A percentile compares a stretch with the other conserved stretches of the same genome.
These are phyloP conservation scores for Heliangelus exortis DNA, from an alignment of 2,797 vertebrate genomes.

Conservation along the genomic window DNA sequence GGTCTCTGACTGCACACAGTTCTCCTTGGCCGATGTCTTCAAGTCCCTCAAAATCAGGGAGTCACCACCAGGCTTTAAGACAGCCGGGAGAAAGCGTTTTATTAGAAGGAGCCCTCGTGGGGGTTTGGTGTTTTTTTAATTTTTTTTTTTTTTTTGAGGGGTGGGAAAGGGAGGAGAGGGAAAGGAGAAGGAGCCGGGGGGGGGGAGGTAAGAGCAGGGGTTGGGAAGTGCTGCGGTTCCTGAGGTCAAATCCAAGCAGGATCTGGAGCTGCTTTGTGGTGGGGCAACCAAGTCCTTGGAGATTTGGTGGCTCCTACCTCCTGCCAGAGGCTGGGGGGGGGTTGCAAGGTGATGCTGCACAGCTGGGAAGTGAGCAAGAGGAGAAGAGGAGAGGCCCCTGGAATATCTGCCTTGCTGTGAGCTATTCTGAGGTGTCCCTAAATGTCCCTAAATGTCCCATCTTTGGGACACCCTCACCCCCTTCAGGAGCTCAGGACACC, in stretches of 20 bases:
- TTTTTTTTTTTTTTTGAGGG: too few species aligned
- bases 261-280: constrained; percentile 11
- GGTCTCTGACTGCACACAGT: constrained; percentile 89
- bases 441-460: neutral
- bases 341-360: constrained; percentile 20
- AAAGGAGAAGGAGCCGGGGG: constrained; percentile 14
- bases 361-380: constrained; percentile 28
- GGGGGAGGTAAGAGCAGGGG: constrained; percentile 36
- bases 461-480: neutral
- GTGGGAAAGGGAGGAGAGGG: neutral
- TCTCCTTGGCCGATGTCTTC: constrained; percentile 85
- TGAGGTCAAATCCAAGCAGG: neutral
- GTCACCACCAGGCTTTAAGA: constrained; percentile 84
- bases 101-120: constrained; percentile 57
- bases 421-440: neutral
- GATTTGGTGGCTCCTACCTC: neutral
- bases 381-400: neutral
- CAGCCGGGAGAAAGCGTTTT: constrained; percentile 70
- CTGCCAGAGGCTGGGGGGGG: fast-evolving
- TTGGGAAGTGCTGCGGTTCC: constrained; percentile 34
- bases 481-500: neutral
- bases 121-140: neutral
- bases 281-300: neutral
- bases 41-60: constrained; percentile 88
- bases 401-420: neutral